Evolutionary conservation across 1,140 invertebrate genomes (phyloP).

Genomic region (Dysdera silvatica): DNA sequence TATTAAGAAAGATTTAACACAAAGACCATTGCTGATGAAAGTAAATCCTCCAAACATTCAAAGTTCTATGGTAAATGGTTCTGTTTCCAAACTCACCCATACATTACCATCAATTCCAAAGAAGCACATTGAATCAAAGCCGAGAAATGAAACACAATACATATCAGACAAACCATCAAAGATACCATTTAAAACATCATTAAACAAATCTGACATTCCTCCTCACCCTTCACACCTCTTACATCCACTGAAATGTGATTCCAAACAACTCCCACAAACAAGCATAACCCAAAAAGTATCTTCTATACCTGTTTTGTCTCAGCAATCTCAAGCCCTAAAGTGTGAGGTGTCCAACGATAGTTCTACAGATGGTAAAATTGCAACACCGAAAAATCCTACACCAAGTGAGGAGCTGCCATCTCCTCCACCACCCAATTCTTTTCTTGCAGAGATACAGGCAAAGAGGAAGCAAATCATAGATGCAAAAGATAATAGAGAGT

Average conservation of each 20-base stretch:
- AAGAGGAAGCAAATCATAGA: constrained; percentile 18
- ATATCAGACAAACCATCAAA: constrained; percentile 15
- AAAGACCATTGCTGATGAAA: constrained; percentile 19
- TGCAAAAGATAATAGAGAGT: not conserved
- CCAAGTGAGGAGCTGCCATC: not conserved
- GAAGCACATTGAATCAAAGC: constrained; percentile 7
- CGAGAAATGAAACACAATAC: not conserved
- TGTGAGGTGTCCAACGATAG: too few relatives aligned
- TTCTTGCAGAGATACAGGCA: constrained; percentile 24
- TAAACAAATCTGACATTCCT: constrained; percentile 10
- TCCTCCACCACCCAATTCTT: constrained; percentile 17
- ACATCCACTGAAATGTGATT: not conserved
- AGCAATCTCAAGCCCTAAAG: constrained; percentile 11
- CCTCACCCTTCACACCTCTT: constrained; percentile 11
- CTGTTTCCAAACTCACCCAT: constrained; percentile 11
- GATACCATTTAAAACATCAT: constrained; percentile 23
- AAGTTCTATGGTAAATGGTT: not conserved
- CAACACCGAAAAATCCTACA: too few relatives aligned
- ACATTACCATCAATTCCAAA: constrained; percentile 11
- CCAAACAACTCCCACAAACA: not conserved
- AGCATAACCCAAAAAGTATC: not conserved
- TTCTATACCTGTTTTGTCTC: constrained; percentile 16
- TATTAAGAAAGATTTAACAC: constrained; percentile 24
- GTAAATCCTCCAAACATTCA: constrained; percentile 25
- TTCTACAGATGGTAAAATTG: too few relatives aligned